Conservation (phyloP, 2,113 vertebrate species). For the Equus przewalskii region DNA sequence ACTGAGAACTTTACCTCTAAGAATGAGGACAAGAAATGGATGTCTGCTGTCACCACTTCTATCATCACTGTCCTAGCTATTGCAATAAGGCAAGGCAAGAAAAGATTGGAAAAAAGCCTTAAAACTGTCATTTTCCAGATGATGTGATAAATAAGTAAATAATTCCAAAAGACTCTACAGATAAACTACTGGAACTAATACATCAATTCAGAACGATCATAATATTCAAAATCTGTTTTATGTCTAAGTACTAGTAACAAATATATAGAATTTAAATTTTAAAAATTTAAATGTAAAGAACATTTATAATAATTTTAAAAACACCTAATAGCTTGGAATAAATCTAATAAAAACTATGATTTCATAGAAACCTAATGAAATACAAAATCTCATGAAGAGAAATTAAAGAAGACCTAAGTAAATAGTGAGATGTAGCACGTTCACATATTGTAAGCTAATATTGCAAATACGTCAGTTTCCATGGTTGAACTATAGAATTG, state of each 20-base stretch:
- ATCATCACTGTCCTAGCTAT: not conserved
- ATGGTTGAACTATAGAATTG: not conserved
- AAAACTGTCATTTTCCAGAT: not conserved
- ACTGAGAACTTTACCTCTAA: not conserved
- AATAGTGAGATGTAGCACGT: not conserved
- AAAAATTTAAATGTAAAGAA: not conserved
- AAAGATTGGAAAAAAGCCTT: not conserved
- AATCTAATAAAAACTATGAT: not conserved
- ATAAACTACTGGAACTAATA: conserved; percentile 4
- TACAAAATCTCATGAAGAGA: not conserved
- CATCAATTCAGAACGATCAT: not conserved
- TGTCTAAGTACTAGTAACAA: not conserved
- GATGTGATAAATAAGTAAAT: not conserved
- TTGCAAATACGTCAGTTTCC: not conserved
- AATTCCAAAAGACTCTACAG: not conserved
- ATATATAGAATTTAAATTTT: not conserved
- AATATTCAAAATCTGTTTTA: not conserved
- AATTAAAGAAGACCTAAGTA: not conserved
- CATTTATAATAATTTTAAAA: not conserved
- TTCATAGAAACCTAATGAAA: too few species aligned
- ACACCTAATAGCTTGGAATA: not conserved
- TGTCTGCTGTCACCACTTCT: not conserved
- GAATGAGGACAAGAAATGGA: not conserved
- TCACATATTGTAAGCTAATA: not conserved
- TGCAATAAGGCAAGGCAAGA: not conserved